Evolutionary conservation across 2,888 invertebrate species (phyloP).

Genomic region (Rhaphigaster nebulosa): DNA sequence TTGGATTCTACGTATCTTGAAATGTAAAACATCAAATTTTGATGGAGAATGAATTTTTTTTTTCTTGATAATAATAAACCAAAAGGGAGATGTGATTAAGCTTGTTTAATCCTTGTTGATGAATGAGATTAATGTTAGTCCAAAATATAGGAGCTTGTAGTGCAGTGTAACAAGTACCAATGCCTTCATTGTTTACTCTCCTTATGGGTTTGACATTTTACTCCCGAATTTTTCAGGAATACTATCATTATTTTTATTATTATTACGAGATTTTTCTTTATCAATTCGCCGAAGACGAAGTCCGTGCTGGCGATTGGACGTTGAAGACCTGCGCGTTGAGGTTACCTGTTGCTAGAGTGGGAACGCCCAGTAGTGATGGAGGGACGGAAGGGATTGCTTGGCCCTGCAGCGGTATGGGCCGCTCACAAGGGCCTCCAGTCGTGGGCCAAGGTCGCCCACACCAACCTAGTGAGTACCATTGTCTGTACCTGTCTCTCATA

Average conservation of each 20-base stretch:
- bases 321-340: constrained; percentile 13
- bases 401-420: constrained; percentile 75
- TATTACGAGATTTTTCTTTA: not conserved
- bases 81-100: too few relatives aligned
- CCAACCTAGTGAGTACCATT: constrained; percentile 51
- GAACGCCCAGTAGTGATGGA: constrained; percentile 53
- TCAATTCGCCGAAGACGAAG: not conserved
- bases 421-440: constrained; percentile 83
- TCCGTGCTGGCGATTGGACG: not conserved
- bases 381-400: constrained; percentile 54
- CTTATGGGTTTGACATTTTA: not conserved
- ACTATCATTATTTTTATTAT: too few relatives aligned
- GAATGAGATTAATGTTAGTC: too few relatives aligned
- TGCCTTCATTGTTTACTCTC: too few relatives aligned
- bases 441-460: constrained; percentile 79
- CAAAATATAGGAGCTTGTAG: too few relatives aligned
- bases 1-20: too few relatives aligned
- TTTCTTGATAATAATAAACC: too few relatives aligned
- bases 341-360: constrained; percentile 59
- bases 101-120: too few relatives aligned
- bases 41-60: too few relatives aligned
- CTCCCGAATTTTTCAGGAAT: not conserved
- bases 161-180: too few relatives aligned
- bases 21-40: too few relatives aligned
- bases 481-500: not conserved